These are phyloP conservation scores for Leiothrix lutea DNA, from an alignment of 2,113 vertebrate genomes.

Conservation along the genomic window DNA sequence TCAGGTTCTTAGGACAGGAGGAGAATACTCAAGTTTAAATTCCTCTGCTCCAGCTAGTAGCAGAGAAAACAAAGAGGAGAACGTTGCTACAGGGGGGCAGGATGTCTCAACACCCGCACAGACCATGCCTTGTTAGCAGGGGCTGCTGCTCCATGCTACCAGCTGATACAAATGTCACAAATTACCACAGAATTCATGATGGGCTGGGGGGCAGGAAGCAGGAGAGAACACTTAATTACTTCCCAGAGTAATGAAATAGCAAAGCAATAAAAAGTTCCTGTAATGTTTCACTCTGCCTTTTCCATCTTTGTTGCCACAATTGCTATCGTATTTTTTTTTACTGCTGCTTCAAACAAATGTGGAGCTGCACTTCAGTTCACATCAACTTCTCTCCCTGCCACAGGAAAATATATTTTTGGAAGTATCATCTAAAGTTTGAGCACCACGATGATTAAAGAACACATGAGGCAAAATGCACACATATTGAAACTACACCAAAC, in stretches of 20 bases:
- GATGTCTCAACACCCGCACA: neutral
- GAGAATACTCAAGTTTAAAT: neutral
- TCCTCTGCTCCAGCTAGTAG: neutral
- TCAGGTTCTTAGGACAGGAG: neutral
- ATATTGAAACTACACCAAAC: neutral
- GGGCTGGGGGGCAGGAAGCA: neutral
- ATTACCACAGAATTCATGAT: neutral
- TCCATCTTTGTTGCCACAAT: neutral
- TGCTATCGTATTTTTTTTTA: neutral
- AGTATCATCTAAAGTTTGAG: neutral
- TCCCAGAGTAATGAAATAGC: neutral
- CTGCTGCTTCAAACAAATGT: neutral
- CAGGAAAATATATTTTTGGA: neutral
- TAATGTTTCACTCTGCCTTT: neutral
- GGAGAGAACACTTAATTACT: neutral
- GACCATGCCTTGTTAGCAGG: fast-evolving
- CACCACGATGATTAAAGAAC: neutral
- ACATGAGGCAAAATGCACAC: neutral
- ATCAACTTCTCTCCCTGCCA: neutral
- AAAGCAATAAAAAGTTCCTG: neutral
- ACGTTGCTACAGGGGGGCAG: fast-evolving
- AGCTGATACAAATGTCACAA: neutral
- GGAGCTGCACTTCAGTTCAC: neutral
- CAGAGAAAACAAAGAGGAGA: neutral
- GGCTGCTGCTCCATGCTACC: neutral